Base-by-base conservation (phyloP, 2,888 invertebrate species). In the Lepidonotus clava region DNA sequence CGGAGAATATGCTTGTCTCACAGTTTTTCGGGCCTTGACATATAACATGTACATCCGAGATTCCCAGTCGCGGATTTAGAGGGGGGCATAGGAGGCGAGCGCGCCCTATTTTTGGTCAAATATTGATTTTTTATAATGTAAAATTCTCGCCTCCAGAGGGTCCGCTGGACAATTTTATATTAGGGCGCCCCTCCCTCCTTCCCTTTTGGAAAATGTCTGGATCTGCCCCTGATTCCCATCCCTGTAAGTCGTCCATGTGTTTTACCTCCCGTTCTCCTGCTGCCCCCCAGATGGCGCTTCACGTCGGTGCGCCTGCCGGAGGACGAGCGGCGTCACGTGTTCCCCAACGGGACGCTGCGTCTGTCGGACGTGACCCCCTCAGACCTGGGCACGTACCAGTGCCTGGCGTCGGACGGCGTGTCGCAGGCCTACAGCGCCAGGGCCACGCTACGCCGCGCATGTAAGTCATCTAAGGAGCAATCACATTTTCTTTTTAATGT, bases 311-410 rank as follows among this genome's bases (percentile, higher is more conserved):
- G 28, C 6, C 0, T 80, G 2, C 8, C 18, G 28, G 18, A 1
- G 24, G 80, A 51, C 28, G 28, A 18, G 14, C 41, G 14, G 1
- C 80, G 28, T 21, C 80, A 32, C 1, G 46, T 80, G 28, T 80
- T 24, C 18, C 2, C 24, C 2, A 24, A 80, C 32, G 80, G 80
- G 1, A 80, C 46, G 1, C 51, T 80, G 46, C 11, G n/a, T 14
- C 24, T 80, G 11, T 14, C 11, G 0, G 21, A 14, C 8, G 80
- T 80, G 24, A 46, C 24, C 18, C 6, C 28, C 28, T 18, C 80
- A 0, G 80, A 80, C 80, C 28, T 80, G 4, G 80, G 80, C 18
- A 18, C 32, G 14, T 80, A 80, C 80, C 80, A 80, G 80, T 80
- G 80, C 28, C 28, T 80, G 46, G 80, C 80, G 24, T 24, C 41